phyloP scores from a whole-genome alignment of 2,113 vertebrate genomes.

The Sylvia atricapilla region DNA sequence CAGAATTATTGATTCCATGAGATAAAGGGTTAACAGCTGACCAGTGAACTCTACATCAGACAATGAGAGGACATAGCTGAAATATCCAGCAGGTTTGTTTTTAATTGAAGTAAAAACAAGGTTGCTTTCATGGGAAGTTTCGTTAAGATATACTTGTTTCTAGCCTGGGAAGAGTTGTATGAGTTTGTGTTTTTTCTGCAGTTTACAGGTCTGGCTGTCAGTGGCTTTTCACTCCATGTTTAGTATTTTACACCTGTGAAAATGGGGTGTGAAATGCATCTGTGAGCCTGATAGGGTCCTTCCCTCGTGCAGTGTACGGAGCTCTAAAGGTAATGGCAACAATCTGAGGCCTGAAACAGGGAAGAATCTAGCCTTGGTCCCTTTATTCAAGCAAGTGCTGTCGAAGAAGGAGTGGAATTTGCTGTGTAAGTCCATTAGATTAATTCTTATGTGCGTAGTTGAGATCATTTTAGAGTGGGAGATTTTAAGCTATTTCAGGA shows the following conservation, averaged over 20 bases:
- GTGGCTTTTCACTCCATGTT: neutral
- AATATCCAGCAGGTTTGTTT: neutral
- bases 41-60: neutral
- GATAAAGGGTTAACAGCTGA: constrained; percentile 19
- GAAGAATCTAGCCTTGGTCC: neutral
- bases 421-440: neutral
- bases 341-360: neutral
- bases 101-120: constrained; percentile 45
- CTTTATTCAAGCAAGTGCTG: neutral
- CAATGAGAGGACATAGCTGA: constrained; percentile 3
- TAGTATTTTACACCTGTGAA: neutral
- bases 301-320: accelerated
- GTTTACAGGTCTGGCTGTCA: neutral
- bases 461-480: neutral
- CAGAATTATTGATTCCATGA: neutral
- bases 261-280: neutral
- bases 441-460: neutral
- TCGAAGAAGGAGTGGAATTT: neutral
- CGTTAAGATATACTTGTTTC: neutral
- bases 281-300: neutral
- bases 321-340: neutral
- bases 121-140: constrained; percentile 27
- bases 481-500: neutral
- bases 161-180: neutral
- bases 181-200: neutral